Evolutionary conservation across 2,888 invertebrate genomes (phyloP).

Genomic region (Drepana falcataria): DNA sequence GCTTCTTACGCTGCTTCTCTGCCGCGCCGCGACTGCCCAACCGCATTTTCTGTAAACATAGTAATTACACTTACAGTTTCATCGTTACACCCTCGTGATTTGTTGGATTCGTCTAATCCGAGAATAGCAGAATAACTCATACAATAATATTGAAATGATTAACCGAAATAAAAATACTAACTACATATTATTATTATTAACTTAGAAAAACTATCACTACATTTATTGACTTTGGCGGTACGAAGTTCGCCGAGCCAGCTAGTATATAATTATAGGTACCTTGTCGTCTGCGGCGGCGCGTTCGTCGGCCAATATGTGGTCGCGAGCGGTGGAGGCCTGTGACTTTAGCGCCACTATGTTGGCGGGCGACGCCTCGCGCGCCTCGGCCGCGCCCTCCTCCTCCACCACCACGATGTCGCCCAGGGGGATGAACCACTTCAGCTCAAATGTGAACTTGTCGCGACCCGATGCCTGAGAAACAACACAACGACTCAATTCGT

Average conservation of each 20-base stretch:
- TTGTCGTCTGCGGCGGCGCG: slow-evolving; percentile 82
- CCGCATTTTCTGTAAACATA: slow-evolving; percentile 73
- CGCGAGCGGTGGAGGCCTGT: slow-evolving; percentile 91
- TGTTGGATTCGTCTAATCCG: too few species aligned
- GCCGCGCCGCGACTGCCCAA: slow-evolving; percentile 80
- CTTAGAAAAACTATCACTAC: too few species aligned
- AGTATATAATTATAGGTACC: slow-evolving; percentile 37
- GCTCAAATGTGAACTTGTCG: slow-evolving; percentile 93
- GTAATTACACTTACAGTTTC: neutral
- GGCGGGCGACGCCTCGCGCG: slow-evolving; percentile 84
- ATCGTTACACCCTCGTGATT: too few species aligned
- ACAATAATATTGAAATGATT: too few species aligned
- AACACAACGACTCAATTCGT: neutral
- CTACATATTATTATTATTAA: too few species aligned
- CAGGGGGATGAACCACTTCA: slow-evolving; percentile 95
- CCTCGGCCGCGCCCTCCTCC: slow-evolving; percentile 72
- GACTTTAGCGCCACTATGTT: slow-evolving; percentile 91
- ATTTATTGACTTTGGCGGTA: too few species aligned
- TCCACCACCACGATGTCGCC: slow-evolving; percentile 88
- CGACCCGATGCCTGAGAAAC: slow-evolving; percentile 83
- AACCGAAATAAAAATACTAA: too few species aligned
- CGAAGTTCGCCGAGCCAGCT: too few species aligned
- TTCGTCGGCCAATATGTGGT: slow-evolving; percentile 90
- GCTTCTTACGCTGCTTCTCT: slow-evolving; percentile 93
- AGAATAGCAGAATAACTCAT: too few species aligned